phyloP scores from a whole-genome alignment of 2,888 invertebrate genomes.

The Lymantria monacha region DNA sequence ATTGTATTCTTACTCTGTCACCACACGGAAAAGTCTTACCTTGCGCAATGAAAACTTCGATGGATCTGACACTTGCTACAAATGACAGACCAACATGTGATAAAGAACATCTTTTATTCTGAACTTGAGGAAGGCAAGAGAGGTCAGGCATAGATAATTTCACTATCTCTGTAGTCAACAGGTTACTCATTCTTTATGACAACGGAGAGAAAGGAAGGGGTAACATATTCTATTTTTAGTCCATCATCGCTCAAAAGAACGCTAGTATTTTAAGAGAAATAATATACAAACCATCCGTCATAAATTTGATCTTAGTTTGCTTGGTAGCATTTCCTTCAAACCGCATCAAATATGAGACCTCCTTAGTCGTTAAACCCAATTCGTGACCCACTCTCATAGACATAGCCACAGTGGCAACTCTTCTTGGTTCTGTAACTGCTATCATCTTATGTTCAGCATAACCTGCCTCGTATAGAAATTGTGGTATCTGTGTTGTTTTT shows the following conservation, averaged over 20 bases:
- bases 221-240: background rate
- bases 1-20: too few species aligned
- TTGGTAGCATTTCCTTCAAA: slow-evolving; percentile 96
- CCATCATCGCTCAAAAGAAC: background rate
- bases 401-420: slow-evolving; percentile 99
- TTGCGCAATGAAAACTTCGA: too few species aligned
- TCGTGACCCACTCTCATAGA: slow-evolving; percentile 94
- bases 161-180: too few species aligned
- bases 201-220: too few species aligned
- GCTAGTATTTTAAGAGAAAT: background rate
- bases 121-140: too few species aligned
- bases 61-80: too few species aligned
- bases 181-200: too few species aligned
- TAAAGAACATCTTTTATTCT: too few species aligned
- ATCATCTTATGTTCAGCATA: slow-evolving; percentile 92
- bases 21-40: too few species aligned
- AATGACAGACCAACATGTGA: too few species aligned
- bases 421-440: slow-evolving; percentile 97
- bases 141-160: too few species aligned
- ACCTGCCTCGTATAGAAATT: slow-evolving; percentile 98
- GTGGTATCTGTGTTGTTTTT: slow-evolving; percentile 99
- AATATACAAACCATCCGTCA: slow-evolving; percentile 91
- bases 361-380: slow-evolving; percentile 87
- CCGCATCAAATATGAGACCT: slow-evolving; percentile 95
- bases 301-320: slow-evolving; percentile 97